Percentiles rank a stretch among this genome's conserved stretches.
phyloP scores from a whole-genome alignment of 2,113 vertebrate species.

The Butorides virescens region DNA sequence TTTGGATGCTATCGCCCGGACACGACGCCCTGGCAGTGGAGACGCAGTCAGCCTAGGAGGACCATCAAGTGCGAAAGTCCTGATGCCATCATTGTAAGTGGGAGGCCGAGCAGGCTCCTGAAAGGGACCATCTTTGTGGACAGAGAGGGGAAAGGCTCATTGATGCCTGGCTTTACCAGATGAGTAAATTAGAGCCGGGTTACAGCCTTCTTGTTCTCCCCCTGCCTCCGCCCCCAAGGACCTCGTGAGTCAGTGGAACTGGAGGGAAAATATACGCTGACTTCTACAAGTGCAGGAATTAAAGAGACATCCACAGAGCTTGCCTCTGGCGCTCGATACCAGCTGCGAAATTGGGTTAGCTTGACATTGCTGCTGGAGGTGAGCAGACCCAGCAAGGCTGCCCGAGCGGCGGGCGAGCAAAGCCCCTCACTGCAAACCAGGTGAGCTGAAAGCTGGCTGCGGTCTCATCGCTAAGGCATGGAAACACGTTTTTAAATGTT shows the following conservation, averaged over 20 bases:
- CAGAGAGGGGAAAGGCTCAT: neutral
- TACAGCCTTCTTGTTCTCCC: neutral
- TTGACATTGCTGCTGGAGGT: slow-evolving; percentile 57
- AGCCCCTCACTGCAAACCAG: neutral
- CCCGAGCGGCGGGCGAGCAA: neutral
- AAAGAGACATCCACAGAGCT: slow-evolving; percentile 46
- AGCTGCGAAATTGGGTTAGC: slow-evolving; percentile 47
- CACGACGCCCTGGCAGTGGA: neutral
- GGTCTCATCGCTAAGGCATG: neutral
- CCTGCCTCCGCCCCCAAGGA: neutral
- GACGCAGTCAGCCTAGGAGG: neutral
- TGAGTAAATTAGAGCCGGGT: neutral
- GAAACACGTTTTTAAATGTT: neutral
- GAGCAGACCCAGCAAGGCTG: neutral
- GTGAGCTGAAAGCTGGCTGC: neutral
- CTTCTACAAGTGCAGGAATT: slow-evolving; percentile 47
- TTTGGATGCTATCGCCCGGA: neutral
- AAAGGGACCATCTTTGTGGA: neutral
- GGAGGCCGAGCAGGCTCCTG: neutral
- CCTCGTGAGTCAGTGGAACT: slow-evolving; percentile 40
- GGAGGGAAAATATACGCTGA: slow-evolving; percentile 30
- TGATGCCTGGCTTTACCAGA: neutral
- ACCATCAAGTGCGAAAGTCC: neutral
- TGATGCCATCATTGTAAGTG: neutral
- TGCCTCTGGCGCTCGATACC: slow-evolving; percentile 25